phyloP scores from a whole-genome alignment of 2,797 vertebrate genomes.

The Acrossocheilus wenchowensis region DNA sequence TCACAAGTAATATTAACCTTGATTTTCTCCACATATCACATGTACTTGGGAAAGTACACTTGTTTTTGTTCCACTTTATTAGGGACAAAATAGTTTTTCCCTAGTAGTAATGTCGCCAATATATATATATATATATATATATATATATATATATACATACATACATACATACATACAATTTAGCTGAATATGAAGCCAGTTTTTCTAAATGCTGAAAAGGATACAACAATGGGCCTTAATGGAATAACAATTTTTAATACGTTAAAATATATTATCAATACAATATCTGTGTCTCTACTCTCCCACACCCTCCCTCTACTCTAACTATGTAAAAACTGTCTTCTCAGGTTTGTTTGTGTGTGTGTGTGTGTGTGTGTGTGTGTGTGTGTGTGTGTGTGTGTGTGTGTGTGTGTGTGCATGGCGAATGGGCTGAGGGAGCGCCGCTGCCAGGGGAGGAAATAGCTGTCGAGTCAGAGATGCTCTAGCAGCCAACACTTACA shows the following conservation, averaged over 20 bases:
- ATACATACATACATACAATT: background rate
- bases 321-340: background rate
- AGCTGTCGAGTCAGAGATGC: slow-evolving; percentile 43
- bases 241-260: background rate
- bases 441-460: slow-evolving; percentile 52
- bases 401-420: background rate
- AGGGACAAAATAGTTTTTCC: background rate
- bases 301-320: background rate
- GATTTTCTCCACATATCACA: background rate
- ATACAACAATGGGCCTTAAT: background rate
- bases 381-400: background rate
- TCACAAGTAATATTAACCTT: background rate
- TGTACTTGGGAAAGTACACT: background rate
- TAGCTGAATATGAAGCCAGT: background rate
- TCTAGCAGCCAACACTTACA: slow-evolving; percentile 31
- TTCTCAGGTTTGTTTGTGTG: background rate
- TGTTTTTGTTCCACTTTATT: background rate
- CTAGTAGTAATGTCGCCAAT: background rate
- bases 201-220: background rate
- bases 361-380: slow-evolving; percentile 6
- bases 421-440: background rate
- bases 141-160: too few species aligned
- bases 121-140: too few species aligned
- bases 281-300: background rate
- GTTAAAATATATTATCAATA: background rate